Evolutionary conservation across 2,888 invertebrate genomes (phyloP).

Genomic region (Lepidocyrtinus sp.): DNA sequence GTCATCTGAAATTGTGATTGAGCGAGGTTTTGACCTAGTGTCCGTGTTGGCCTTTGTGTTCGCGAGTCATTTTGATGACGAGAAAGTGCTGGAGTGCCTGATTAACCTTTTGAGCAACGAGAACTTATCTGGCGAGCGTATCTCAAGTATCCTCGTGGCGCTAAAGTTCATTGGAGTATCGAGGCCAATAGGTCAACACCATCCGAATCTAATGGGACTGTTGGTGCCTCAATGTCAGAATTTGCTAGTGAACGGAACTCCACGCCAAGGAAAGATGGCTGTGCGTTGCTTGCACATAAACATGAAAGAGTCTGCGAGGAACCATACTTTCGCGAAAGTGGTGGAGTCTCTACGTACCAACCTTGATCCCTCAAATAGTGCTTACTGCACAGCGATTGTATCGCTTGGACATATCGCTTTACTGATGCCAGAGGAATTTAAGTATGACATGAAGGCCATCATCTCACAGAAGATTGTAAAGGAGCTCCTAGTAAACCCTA

Average conservation of each 20-base stretch:
- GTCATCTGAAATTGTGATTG: conserved; percentile 85
- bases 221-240: conserved; percentile 90
- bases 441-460: conserved; percentile 92
- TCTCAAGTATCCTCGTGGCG: conserved; percentile 86
- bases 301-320: conserved; percentile 75
- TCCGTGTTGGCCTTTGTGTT: conserved; percentile 93
- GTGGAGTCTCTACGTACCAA: conserved; percentile 78
- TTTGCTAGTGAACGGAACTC: conserved; percentile 89
- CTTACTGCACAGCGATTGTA: conserved; percentile 95
- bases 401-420: conserved; percentile 95
- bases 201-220: conserved; percentile 82
- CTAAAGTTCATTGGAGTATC: conserved; percentile 91
- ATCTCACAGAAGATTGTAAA: conserved; percentile 97
- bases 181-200: conserved; percentile 86
- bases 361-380: conserved; percentile 81
- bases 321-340: conserved; percentile 66
- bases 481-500: conserved; percentile 83
- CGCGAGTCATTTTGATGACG: conserved; percentile 92
- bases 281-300: conserved; percentile 93
- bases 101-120: conserved; percentile 80
- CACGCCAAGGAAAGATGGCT: conserved; percentile 97
- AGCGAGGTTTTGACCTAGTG: conserved; percentile 89
- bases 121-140: conserved; percentile 85
- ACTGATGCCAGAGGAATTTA: conserved; percentile 91
- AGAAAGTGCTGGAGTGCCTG: conserved; percentile 85